Conservation (phyloP, 2,113 vertebrate species). For the Phrynosoma blainvillii region DNA sequence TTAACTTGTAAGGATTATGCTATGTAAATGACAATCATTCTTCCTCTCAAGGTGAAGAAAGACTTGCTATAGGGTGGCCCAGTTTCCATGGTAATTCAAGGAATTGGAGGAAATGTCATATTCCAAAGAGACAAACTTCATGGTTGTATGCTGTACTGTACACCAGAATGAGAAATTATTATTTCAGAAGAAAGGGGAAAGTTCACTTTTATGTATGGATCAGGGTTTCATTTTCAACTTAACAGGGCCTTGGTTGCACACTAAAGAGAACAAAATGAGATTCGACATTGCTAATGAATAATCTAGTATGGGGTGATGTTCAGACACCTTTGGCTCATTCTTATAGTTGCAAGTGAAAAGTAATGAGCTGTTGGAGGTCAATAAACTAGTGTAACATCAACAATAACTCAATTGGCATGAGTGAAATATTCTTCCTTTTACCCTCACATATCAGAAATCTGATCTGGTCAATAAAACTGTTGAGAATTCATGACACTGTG, state of each 20-base stretch:
- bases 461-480: slow-evolving; percentile 36
- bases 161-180: slow-evolving; percentile 53
- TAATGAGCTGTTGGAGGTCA: not conserved
- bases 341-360: not conserved
- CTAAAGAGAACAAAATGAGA: slow-evolving; percentile 50
- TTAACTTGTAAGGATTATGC: slow-evolving; percentile 61
- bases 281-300: slow-evolving; percentile 50
- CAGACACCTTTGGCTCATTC: slow-evolving; percentile 20
- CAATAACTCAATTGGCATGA: not conserved
- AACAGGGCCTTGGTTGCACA: slow-evolving; percentile 42
- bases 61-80: slow-evolving; percentile 35
- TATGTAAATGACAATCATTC: slow-evolving; percentile 59
- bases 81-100: slow-evolving; percentile 68
- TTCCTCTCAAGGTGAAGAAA: slow-evolving; percentile 62
- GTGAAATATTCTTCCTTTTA: slow-evolving; percentile 13
- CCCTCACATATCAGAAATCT: not conserved
- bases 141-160: slow-evolving; percentile 47
- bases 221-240: slow-evolving; percentile 48
- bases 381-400: not conserved
- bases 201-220: slow-evolving; percentile 56
- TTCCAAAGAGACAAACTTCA: slow-evolving; percentile 57
- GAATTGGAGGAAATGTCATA: slow-evolving; percentile 58
- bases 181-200: slow-evolving; percentile 49
- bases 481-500: slow-evolving; percentile 65
- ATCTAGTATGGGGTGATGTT: slow-evolving; percentile 41